A percentile compares a stretch with the other conserved stretches of the same genome.
Evolutionary conservation across 2,888 invertebrate genomes (phyloP).

Genomic region (Apocheima hispidaria): DNA sequence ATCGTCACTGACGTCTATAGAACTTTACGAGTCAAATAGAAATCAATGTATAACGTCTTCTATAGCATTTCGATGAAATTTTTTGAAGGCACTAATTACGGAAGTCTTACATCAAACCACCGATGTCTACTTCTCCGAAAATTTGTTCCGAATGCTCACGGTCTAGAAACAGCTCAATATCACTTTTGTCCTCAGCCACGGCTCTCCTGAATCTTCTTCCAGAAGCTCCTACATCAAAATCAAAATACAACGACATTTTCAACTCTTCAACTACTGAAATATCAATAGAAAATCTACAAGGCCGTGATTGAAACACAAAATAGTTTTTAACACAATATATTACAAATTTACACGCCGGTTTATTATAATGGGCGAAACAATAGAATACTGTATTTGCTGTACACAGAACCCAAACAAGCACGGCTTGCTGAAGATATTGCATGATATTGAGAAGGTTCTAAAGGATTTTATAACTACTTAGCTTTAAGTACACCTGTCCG

Average conservation of each 20-base stretch:
- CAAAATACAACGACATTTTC: slow-evolving; percentile 78
- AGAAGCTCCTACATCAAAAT: slow-evolving; percentile 65
- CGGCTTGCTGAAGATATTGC: slow-evolving; percentile 36
- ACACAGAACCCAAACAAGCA: slow-evolving; percentile 38
- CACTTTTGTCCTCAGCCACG: slow-evolving; percentile 68
- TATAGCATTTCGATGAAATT: not conserved
- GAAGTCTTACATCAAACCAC: slow-evolving; percentile 67
- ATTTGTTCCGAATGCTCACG: slow-evolving; percentile 53
- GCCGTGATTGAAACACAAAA: slow-evolving; percentile 55
- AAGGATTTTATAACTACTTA: not conserved
- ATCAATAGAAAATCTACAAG: slow-evolving; percentile 51
- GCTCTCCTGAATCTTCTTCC: slow-evolving; percentile 73
- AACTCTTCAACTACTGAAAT: not conserved
- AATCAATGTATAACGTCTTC: too few species aligned
- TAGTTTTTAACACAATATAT: slow-evolving; percentile 69
- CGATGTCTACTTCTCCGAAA: slow-evolving; percentile 66
- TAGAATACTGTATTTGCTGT: slow-evolving; percentile 12
- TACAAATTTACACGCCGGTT: slow-evolving; percentile 51
- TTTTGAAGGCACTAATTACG: not conserved
- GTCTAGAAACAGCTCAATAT: slow-evolving; percentile 64
- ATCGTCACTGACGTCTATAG: too few species aligned
- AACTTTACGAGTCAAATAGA: too few species aligned
- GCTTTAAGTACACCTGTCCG: slow-evolving; percentile 36
- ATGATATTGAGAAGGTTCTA: not conserved
- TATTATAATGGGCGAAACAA: slow-evolving; percentile 45